These are phyloP conservation scores for Emydoidea blandingii DNA, from an alignment of 2,797 vertebrate genomes.

Conservation along the genomic window DNA sequence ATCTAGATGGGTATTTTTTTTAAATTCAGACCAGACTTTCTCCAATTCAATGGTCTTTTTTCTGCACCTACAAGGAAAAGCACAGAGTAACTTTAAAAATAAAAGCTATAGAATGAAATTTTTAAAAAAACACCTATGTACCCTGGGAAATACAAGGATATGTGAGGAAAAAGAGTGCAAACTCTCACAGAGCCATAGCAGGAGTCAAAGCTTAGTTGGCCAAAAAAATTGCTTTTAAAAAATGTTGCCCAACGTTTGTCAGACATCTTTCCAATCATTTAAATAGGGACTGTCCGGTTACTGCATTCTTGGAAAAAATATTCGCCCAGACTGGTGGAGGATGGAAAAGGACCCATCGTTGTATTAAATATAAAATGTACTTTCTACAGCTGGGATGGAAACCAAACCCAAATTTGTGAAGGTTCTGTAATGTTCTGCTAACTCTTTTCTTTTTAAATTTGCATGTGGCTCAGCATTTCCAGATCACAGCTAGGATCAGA, in stretches of 20 bases:
- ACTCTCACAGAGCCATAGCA: rapidly evolving
- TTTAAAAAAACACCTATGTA: background rate
- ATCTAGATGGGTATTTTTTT: conserved; percentile 42
- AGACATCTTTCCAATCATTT: background rate
- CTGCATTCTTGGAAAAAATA: background rate
- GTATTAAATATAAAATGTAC: background rate
- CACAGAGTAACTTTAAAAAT: background rate
- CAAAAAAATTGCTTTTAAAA: background rate
- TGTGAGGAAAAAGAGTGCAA: background rate
- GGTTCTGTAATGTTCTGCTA: background rate
- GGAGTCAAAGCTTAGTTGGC: background rate
- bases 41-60: background rate
- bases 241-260: rapidly evolving
- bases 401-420: background rate
- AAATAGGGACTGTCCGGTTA: background rate
- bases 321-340: background rate
- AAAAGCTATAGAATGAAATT: background rate
- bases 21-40: background rate
- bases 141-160: background rate
- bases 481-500: background rate
- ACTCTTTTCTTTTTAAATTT: background rate
- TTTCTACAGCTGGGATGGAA: background rate
- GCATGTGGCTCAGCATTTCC: background rate
- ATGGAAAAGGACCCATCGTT: background rate
- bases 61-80: background rate